Conservation (phyloP, 1,140 invertebrate genomes). For the Helicoverpa armigera region DNA sequence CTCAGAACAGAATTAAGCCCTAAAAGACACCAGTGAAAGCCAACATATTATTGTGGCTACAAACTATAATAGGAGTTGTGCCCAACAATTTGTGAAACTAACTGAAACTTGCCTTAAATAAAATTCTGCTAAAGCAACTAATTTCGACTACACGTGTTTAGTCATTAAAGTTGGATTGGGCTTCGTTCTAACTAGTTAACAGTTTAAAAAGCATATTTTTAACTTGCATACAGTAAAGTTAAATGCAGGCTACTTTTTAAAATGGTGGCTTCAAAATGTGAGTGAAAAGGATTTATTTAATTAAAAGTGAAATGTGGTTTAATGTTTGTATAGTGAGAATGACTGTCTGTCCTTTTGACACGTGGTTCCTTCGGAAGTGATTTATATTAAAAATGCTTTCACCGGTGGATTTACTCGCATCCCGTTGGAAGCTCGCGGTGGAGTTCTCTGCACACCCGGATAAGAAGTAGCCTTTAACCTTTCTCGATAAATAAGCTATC, state of each 20-base stretch:
- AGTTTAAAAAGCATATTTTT: constrained; percentile 27
- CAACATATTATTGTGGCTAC: background rate
- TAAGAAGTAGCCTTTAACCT: too few species aligned
- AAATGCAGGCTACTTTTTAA: constrained; percentile 1
- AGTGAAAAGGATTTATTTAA: background rate
- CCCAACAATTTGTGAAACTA: background rate
- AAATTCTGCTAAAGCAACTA: constrained; percentile 7
- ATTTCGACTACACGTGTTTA: constrained; percentile 21
- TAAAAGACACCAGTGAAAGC: background rate
- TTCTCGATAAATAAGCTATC: too few species aligned
- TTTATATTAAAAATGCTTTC: too few species aligned
- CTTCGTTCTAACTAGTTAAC: constrained; percentile 11
- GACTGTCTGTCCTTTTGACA: background rate
- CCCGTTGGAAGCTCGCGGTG: too few species aligned
- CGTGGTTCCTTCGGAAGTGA: too few species aligned
- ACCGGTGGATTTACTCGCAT: too few species aligned
- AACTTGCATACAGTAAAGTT: background rate
- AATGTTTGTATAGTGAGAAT: background rate
- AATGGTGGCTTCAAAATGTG: background rate
- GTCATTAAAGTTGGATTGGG: constrained; percentile 23
- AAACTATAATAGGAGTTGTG: background rate
- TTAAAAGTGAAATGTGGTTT: background rate
- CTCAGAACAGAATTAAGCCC: background rate
- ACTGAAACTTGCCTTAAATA: background rate
- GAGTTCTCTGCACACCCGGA: too few species aligned